Evolutionary conservation across 2,797 vertebrate genomes (phyloP).

Genomic region (Cyclura pinguis): DNA sequence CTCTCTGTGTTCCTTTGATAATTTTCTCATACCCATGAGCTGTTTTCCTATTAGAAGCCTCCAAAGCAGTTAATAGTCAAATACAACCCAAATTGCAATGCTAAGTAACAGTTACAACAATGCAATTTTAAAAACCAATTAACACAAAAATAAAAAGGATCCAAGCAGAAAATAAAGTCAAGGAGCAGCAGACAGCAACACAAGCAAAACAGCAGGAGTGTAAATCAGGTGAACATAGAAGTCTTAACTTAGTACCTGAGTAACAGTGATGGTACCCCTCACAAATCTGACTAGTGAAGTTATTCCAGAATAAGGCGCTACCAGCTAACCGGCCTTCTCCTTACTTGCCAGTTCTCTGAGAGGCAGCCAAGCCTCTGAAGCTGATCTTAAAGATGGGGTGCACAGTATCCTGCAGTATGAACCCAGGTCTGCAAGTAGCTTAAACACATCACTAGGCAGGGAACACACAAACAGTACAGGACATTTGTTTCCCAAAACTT

Average conservation of each 20-base stretch:
- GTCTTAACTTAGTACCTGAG: not conserved
- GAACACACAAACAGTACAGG: not conserved
- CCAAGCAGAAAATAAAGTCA: not conserved
- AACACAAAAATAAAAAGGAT: not conserved
- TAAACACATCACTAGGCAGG: not conserved
- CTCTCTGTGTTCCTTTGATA: not conserved
- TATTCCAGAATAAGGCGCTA: not conserved
- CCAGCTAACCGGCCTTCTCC: not conserved
- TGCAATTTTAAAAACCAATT: not conserved
- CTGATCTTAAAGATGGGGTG: not conserved
- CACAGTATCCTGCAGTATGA: not conserved
- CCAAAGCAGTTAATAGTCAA: not conserved
- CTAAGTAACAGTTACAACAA: not conserved
- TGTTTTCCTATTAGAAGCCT: not conserved
- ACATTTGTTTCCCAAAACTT: not conserved
- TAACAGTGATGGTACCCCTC: not conserved
- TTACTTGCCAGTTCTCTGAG: not conserved
- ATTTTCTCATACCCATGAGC: not conserved
- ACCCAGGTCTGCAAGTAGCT: not conserved
- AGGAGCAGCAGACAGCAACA: not conserved
- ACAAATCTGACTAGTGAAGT: not conserved
- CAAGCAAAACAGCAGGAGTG: not conserved
- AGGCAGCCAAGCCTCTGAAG: not conserved
- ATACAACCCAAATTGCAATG: not conserved
- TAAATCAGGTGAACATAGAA: not conserved